Percentiles rank a stretch among this genome's conserved stretches.
Conservation (phyloP, 2,888 invertebrate species). For the Lasioglossum marginatum region DNA sequence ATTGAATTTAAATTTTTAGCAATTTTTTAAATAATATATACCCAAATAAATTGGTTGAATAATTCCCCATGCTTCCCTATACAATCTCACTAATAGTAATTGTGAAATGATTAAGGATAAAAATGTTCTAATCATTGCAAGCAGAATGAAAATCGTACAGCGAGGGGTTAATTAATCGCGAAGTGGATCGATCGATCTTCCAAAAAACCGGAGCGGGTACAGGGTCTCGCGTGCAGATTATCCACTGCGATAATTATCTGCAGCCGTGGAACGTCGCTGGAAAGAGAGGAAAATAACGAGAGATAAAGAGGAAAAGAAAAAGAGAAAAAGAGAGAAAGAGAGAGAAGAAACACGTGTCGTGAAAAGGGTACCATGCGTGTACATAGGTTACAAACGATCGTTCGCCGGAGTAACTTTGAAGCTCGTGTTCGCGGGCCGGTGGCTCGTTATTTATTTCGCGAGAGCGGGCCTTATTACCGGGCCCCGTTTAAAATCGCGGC, state of each 20-base stretch:
- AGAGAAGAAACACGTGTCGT: constrained; percentile 53
- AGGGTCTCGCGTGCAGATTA: not conserved
- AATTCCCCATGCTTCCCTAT: no score
- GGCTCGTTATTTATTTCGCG: constrained; percentile 64
- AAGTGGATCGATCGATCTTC: not conserved
- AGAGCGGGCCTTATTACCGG: constrained; percentile 56
- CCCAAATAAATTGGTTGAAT: no score
- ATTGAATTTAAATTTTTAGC: no score
- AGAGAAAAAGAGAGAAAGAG: not conserved
- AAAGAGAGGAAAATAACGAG: not conserved
- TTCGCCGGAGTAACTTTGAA: constrained; percentile 66
- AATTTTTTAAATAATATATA: no score
- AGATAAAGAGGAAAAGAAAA: not conserved
- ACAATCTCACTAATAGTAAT: no score
- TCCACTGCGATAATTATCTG: not conserved
- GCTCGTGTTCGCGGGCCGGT: constrained; percentile 41
- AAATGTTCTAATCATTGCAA: no score
- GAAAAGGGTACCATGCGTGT: constrained; percentile 64
- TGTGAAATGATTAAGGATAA: not conserved
- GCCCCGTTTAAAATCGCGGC: constrained; percentile 42
- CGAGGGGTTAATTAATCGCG: not conserved
- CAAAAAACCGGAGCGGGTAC: not conserved
- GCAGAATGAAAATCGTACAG: not conserved
- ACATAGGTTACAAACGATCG: constrained; percentile 65
- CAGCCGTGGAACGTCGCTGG: not conserved